Evolutionary conservation across 1,140 invertebrate species (phyloP).

Genomic region (Musca domestica): DNA sequence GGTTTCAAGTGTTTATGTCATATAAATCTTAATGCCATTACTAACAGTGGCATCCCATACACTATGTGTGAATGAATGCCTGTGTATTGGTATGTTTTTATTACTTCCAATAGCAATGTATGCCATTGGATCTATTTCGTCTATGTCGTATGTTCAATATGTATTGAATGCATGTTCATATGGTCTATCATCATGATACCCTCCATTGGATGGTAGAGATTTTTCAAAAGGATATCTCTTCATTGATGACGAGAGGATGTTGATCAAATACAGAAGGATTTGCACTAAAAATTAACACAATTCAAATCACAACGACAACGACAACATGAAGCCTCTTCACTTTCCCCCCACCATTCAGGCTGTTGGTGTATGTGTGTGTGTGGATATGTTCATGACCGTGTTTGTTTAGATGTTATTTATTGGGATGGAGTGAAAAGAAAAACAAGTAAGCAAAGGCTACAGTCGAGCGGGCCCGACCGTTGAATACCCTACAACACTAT

Average conservation of each 20-base stretch:
- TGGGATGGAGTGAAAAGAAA: background rate
- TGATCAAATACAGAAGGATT: constrained; percentile 17
- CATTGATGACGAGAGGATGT: constrained; percentile 16
- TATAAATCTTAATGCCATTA: constrained; percentile 15
- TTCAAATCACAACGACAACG: constrained; percentile 3
- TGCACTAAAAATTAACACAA: constrained; percentile 23
- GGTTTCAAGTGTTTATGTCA: constrained; percentile 1
- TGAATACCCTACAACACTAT: too few relatives aligned
- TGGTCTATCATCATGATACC: too few relatives aligned
- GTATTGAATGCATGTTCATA: too few relatives aligned
- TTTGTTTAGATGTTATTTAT: background rate
- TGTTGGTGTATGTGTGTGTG: too few relatives aligned
- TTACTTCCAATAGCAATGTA: background rate
- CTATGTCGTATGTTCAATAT: too few relatives aligned
- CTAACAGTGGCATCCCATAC: constrained; percentile 1
- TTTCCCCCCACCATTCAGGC: too few relatives aligned
- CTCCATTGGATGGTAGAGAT: too few relatives aligned
- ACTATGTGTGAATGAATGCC: background rate
- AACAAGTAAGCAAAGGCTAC: too few relatives aligned
- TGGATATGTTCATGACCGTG: background rate
- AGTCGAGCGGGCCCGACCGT: too few relatives aligned
- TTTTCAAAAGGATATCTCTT: too few relatives aligned
- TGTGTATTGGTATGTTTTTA: background rate
- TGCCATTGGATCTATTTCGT: background rate
- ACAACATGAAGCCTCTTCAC: background rate